Percentiles rank a stretch among this genome's conserved stretches.
Evolutionary conservation across 2,888 invertebrate genomes (phyloP).

Genomic region (Drosophila buzzatii): DNA sequence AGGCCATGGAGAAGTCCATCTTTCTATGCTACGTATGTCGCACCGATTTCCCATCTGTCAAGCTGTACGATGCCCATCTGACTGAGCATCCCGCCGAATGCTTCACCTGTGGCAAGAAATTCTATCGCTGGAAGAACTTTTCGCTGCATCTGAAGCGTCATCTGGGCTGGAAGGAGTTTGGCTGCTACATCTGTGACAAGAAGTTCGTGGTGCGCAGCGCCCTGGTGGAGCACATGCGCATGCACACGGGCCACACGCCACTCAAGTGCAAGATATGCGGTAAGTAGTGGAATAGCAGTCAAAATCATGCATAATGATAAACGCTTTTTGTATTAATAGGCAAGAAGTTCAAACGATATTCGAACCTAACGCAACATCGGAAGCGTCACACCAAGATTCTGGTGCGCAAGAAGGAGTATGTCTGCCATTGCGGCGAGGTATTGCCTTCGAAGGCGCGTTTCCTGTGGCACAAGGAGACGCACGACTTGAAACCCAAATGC

Average conservation of each 20-base stretch:
- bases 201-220: slow-evolving; percentile 93
- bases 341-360: slow-evolving; percentile 93
- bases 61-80: slow-evolving; percentile 90
- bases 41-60: slow-evolving; percentile 89
- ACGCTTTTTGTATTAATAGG: slow-evolving; percentile 43
- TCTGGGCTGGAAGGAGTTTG: slow-evolving; percentile 90
- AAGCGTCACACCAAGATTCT: slow-evolving; percentile 92
- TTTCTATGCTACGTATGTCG: slow-evolving; percentile 88
- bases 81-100: slow-evolving; percentile 93
- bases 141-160: slow-evolving; percentile 93
- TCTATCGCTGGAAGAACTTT: slow-evolving; percentile 90
- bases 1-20: slow-evolving; percentile 83
- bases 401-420: slow-evolving; percentile 90
- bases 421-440: slow-evolving; percentile 92
- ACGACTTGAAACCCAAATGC: slow-evolving; percentile 92
- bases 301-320: not conserved
- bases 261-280: slow-evolving; percentile 93
- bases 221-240: slow-evolving; percentile 92
- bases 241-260: slow-evolving; percentile 93
- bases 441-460: slow-evolving; percentile 94
- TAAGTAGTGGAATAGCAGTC: slow-evolving; percentile 40
- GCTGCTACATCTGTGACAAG: slow-evolving; percentile 92
- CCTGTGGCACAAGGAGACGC: slow-evolving; percentile 94
- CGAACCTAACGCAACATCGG: slow-evolving; percentile 93
- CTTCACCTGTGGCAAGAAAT: slow-evolving; percentile 92